A percentile compares a stretch with the other conserved stretches of the same genome.
Conservation (phyloP, 2,888 invertebrate genomes). For the Lycaena phlaeas region DNA sequence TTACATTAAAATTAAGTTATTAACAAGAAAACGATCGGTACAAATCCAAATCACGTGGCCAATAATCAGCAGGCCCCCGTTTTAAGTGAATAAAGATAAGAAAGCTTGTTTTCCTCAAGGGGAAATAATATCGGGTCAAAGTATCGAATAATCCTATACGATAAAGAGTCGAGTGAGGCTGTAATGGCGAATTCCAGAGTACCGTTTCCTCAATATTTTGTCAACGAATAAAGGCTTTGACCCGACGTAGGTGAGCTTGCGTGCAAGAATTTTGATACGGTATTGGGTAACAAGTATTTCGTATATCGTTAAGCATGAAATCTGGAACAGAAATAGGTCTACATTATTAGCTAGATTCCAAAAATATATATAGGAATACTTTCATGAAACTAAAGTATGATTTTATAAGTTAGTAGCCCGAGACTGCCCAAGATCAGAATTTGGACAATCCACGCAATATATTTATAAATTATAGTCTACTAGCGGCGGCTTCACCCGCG, state of each 20-base stretch:
- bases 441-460: no score
- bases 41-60: background rate
- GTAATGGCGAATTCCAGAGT: constrained; percentile 38
- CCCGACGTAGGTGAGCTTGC: constrained; percentile 21
- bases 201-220: constrained; percentile 44
- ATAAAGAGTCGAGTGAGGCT: constrained; percentile 38
- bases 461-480: no score
- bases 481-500: no score
- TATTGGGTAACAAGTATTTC: constrained; percentile 1
- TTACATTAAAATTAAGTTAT: no score
- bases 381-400: no score
- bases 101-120: constrained; percentile 2
- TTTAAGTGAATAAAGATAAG: constrained; percentile 1
- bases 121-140: constrained; percentile 2
- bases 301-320: background rate
- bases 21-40: no score
- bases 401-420: no score
- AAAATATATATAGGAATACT: background rate
- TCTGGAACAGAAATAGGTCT: background rate
- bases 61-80: background rate
- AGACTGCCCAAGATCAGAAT: no score
- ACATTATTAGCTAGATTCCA: background rate
- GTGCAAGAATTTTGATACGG: constrained; percentile 4
- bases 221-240: constrained; percentile 22
- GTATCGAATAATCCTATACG: constrained; percentile 42